These are phyloP conservation scores for Condylostylus longicornis DNA, from an alignment of 1,140 invertebrate genomes.

Conservation along the genomic window DNA sequence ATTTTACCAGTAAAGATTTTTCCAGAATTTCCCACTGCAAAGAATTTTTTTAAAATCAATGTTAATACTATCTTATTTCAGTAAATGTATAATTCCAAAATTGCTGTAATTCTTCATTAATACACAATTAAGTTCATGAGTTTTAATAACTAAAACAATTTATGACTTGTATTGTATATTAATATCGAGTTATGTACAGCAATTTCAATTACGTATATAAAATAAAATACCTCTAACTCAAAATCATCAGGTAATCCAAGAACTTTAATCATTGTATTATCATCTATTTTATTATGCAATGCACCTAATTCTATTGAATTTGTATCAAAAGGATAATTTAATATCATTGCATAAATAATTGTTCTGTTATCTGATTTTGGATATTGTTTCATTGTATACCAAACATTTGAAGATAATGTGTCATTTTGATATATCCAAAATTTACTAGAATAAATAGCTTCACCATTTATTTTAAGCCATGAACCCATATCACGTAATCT, in stretches of 20 bases:
- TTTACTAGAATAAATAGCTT: constrained; percentile 70
- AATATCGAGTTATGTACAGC: constrained; percentile 10
- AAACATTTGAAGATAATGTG: constrained; percentile 49
- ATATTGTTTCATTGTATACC: constrained; percentile 46
- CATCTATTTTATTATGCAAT: constrained; percentile 14
- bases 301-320: constrained; percentile 24
- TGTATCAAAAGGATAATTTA: constrained; percentile 28
- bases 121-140: background rate
- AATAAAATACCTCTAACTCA: background rate
- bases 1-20: constrained; percentile 16
- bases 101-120: too few species aligned
- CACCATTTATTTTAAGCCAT: constrained; percentile 69
- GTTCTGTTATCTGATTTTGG: constrained; percentile 1
- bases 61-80: too few species aligned
- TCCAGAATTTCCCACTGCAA: constrained; percentile 16
- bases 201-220: constrained; percentile 15
- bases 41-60: background rate
- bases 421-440: constrained; percentile 78
- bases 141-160: background rate
- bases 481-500: constrained; percentile 53
- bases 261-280: constrained; percentile 12
- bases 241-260: constrained; percentile 11
- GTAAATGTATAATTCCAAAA: too few species aligned
- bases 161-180: constrained; percentile 3
- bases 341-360: constrained; percentile 21